A percentile compares a stretch with the other conserved stretches of the same genome.
phyloP scores from a whole-genome alignment of 1,140 invertebrate genomes.

The Zaprionus tsacasi region DNA sequence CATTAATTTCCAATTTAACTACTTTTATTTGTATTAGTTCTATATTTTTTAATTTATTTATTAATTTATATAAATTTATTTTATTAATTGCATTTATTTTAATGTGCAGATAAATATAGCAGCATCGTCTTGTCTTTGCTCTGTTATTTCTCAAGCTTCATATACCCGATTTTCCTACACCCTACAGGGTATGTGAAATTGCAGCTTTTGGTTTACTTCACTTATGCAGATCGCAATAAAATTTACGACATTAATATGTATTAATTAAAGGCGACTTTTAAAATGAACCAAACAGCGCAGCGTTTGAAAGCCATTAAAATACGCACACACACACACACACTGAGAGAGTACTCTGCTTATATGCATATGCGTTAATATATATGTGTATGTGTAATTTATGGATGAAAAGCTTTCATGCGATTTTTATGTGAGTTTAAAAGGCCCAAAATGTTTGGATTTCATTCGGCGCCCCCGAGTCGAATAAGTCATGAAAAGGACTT shows the following conservation, averaged over 20 bases:
- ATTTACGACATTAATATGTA: constrained; percentile 31
- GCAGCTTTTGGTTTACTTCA: neutral
- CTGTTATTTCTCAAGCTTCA: neutral
- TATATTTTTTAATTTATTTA: too few relatives aligned
- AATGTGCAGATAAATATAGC: too few relatives aligned
- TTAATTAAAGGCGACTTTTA: constrained; percentile 37
- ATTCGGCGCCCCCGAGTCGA: constrained; percentile 43
- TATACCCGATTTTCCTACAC: neutral
- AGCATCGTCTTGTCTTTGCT: neutral
- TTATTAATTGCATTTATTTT: too few relatives aligned
- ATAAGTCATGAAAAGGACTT: constrained; percentile 68
- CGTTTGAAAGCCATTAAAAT: constrained; percentile 25
- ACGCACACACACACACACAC: neutral
- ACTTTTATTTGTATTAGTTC: too few relatives aligned
- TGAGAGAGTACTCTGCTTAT: constrained; percentile 3
- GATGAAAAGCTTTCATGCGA: constrained; percentile 24
- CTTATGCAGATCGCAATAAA: constrained; percentile 4
- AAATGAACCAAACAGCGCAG: constrained; percentile 31
- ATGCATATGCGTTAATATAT: constrained; percentile 4
- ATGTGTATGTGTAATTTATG: constrained; percentile 67
- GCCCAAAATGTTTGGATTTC: constrained; percentile 40
- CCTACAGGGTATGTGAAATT: neutral
- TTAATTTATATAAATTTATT: too few relatives aligned
- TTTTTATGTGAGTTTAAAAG: constrained; percentile 41
- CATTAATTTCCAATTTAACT: too few relatives aligned